Base-by-base conservation (phyloP, 2,113 vertebrate genomes). In the Phaetusa simplex region DNA sequence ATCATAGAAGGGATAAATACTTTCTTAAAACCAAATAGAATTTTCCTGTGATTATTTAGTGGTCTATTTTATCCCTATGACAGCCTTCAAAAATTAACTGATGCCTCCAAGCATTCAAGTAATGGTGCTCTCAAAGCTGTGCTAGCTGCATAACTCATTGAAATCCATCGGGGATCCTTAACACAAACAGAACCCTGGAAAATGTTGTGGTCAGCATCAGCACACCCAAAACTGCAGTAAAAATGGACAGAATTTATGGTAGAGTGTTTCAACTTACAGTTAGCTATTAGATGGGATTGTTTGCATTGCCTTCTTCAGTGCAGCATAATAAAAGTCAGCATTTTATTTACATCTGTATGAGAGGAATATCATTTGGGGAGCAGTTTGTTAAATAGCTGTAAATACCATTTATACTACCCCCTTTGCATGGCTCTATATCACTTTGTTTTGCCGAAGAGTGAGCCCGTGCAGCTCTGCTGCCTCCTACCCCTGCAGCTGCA, bases 311-410 rank as follows among this genome's bases (percentile, higher is more conserved):
- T 90, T 95, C 87, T 82, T 95, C 90, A 93, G 86, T 65, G 71
- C 72, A 88, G 56, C 47, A 29, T 76, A 79, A 91, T 90, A 95
- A 96, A 97, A 94, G 83, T 91, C 92, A 96, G 76, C 47, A 81
- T 90, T 97, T 93, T 97, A 96, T 97, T 97, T 97, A 96, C 56
- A 95, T 96, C 55, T 79, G 3, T 88, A 61, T 73, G 58, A 92
- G 61, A 87, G 8, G 84, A 97, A 93, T 78, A 77, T 90, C 34
- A 95, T 94, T 95, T 90, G 43, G 81, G 86, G 62, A 96, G 17
- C 58, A 94, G 83, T 97, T 97, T 87, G 30, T 90, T 98, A 97
- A 96, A 90, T 81, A 85, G 29, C 27, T 85, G 67, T 95, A 95
- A 93, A 97, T 50, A 94, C 55, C 24, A 43, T 73, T 94, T 94